Conservation (phyloP, 1,140 invertebrate genomes). For the Anastrepha obliqua region DNA sequence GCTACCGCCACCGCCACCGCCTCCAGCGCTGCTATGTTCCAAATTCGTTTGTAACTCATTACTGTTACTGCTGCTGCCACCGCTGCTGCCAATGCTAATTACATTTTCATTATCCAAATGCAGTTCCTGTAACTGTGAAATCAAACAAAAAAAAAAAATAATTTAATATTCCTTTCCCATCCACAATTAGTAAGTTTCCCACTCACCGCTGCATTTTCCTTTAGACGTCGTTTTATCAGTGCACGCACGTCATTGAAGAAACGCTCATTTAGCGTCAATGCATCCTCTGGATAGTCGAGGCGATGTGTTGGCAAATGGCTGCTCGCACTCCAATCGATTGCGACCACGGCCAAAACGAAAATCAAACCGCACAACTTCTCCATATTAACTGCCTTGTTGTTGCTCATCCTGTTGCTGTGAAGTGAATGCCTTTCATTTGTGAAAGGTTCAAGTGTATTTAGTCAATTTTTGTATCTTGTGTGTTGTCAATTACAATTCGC, state of each 20-base stretch:
- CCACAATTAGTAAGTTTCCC: neutral
- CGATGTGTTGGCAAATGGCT: slow-evolving; percentile 66
- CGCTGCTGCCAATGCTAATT: neutral
- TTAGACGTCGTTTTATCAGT: slow-evolving; percentile 69
- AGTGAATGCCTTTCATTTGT: slow-evolving; percentile 3
- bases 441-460: slow-evolving; percentile 7
- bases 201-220: slow-evolving; percentile 63
- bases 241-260: slow-evolving; percentile 71
- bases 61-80: neutral
- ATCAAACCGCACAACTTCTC: slow-evolving; percentile 24
- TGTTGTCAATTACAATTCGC: slow-evolving; percentile 15
- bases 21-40: neutral
- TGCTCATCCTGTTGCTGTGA: slow-evolving; percentile 45
- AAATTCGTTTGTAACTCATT: neutral
- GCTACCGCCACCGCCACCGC: too few relatives aligned
- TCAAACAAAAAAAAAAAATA: neutral
- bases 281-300: slow-evolving; percentile 57
- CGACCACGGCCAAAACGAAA: slow-evolving; percentile 1
- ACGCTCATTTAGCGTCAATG: slow-evolving; percentile 66
- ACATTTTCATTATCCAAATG: slow-evolving; percentile 50
- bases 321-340: slow-evolving; percentile 47
- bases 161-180: neutral
- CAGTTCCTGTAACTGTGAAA: slow-evolving; percentile 52
- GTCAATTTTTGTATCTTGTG: neutral
- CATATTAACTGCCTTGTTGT: neutral